Evolutionary conservation across 2,888 invertebrate genomes (phyloP).

Genomic region (Tachina fera): DNA sequence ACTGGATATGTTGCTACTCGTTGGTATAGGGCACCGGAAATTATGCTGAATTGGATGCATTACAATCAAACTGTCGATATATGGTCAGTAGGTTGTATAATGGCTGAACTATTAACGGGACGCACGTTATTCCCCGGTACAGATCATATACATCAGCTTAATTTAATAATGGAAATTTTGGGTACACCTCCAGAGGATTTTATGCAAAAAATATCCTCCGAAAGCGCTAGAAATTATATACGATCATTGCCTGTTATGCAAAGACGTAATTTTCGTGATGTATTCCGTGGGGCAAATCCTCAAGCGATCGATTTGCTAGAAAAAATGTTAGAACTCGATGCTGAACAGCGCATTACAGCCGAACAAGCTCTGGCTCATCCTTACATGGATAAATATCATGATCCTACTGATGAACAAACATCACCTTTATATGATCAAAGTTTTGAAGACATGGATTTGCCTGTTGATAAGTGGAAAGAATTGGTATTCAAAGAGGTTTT

Average conservation of each 20-base stretch:
- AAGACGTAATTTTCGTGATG: slow-evolving; percentile 93
- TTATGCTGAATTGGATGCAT: slow-evolving; percentile 99
- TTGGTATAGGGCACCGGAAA: slow-evolving; percentile 99
- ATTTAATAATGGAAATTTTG: slow-evolving; percentile 97
- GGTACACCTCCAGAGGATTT: slow-evolving; percentile 97
- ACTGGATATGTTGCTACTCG: slow-evolving; percentile 98
- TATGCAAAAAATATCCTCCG: slow-evolving; percentile 97
- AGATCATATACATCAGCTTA: slow-evolving; percentile 99
- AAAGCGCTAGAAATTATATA: slow-evolving; percentile 98
- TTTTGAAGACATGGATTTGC: slow-evolving; percentile 96
- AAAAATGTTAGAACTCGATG: slow-evolving; percentile 97
- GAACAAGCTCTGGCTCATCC: slow-evolving; percentile 84
- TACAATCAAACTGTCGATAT: slow-evolving; percentile 99
- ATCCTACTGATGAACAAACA: slow-evolving; percentile 96
- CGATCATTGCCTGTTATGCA: slow-evolving; percentile 92
- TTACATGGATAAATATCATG: slow-evolving; percentile 95
- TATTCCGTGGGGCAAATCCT: slow-evolving; percentile 96
- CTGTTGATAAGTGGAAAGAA: slow-evolving; percentile 97
- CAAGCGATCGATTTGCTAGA: slow-evolving; percentile 96
- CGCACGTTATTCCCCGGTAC: slow-evolving; percentile 97
- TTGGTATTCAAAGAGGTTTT: slow-evolving; percentile 92
- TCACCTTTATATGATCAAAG: slow-evolving; percentile 97
- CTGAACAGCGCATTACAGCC: slow-evolving; percentile 94
- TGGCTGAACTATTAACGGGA: slow-evolving; percentile 98
- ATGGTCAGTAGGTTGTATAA: slow-evolving; percentile 99